A percentile compares a stretch with the other conserved stretches of the same genome.
phyloP scores from a whole-genome alignment of 2,888 invertebrate genomes.

The Aspidapion aeneum region DNA sequence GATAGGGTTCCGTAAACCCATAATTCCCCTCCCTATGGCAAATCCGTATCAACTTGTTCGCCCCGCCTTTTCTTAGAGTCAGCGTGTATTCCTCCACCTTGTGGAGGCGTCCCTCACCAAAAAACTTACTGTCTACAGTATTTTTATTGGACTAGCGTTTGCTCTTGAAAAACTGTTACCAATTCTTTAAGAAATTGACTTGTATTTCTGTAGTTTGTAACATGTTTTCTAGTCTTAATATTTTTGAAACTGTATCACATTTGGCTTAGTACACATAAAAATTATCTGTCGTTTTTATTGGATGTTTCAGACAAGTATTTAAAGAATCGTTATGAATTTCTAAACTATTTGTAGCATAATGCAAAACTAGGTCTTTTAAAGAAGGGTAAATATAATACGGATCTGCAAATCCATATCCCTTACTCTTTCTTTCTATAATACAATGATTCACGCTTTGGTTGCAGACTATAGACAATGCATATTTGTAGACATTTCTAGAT shows the following conservation, averaged over 20 bases:
- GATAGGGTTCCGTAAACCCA: conserved; percentile 86
- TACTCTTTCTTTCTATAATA: conserved; percentile 82
- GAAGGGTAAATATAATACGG: conserved; percentile 91
- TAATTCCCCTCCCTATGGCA: conserved; percentile 86
- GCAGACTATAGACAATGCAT: conserved; percentile 87
- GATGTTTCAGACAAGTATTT: conserved; percentile 77
- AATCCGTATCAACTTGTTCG: conserved; percentile 95
- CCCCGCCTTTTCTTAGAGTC: conserved; percentile 90
- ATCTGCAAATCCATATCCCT: conserved; percentile 92
- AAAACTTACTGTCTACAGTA: conserved; percentile 92
- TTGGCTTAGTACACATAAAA: no score
- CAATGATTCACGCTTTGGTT: conserved; percentile 87
- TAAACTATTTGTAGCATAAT: conserved; percentile 88
- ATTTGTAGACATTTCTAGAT: conserved; percentile 66
- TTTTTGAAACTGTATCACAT: no score
- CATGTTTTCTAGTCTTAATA: no score
- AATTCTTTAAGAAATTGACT: no score
- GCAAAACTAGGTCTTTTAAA: conserved; percentile 85
- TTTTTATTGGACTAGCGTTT: no score
- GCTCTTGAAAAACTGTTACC: no score
- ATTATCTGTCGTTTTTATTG: conserved; percentile 58
- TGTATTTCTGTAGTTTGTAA: no score
- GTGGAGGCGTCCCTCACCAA: conserved; percentile 96
- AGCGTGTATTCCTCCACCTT: conserved; percentile 94
- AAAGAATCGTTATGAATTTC: conserved; percentile 93